Evolutionary conservation across 2,888 invertebrate species (phyloP).

Genomic region (Pimpla rufipes): DNA sequence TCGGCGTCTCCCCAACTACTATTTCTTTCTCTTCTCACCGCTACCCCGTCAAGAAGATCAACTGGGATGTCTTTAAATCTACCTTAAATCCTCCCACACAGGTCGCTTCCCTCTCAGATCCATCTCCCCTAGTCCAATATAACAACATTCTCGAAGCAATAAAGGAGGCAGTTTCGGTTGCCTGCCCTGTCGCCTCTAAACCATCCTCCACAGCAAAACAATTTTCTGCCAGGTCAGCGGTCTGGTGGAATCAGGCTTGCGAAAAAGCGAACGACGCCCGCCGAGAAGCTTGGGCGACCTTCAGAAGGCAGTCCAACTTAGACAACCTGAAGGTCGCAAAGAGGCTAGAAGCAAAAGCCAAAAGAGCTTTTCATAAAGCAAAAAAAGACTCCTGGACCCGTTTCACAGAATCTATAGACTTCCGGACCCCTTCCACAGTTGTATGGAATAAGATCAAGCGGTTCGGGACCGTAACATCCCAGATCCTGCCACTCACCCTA

Average conservation of each 20-base stretch:
- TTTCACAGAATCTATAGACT: slow-evolving; percentile 5
- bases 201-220: not conserved
- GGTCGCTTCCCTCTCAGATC: too few species aligned
- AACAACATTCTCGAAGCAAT: not conserved
- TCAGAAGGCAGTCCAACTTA: not conserved
- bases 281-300: not conserved
- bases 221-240: not conserved
- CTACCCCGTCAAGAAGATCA: slow-evolving; percentile 4
- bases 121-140: not conserved
- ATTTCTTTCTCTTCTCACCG: not conserved
- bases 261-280: not conserved
- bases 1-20: not conserved
- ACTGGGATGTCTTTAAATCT: not conserved
- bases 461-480: not conserved
- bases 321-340: not conserved
- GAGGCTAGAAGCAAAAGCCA: not conserved
- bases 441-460: slow-evolving; percentile 1
- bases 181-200: not conserved
- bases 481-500: not conserved
- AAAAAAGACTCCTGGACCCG: slow-evolving; percentile 13
- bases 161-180: not conserved
- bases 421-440: not conserved
- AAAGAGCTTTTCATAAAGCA: slow-evolving; percentile 6
- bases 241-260: slow-evolving; percentile 16
- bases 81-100: not conserved